Evolutionary conservation across 2,888 invertebrate species (phyloP).

Genomic region (Drosophila anomalata): DNA sequence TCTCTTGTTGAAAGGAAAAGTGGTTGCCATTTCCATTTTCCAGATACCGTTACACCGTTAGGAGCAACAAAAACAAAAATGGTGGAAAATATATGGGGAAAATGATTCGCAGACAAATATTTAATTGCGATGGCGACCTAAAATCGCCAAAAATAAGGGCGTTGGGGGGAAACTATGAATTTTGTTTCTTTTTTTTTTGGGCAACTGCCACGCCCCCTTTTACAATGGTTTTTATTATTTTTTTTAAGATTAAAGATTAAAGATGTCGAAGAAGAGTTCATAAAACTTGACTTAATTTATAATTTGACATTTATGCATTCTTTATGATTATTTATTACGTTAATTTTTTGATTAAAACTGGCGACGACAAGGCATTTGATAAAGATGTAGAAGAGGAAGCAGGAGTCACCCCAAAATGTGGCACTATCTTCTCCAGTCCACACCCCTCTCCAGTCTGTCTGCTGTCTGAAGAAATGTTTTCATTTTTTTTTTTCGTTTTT

Average conservation of each 20-base stretch:
- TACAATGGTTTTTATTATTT: background rate
- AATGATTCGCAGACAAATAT: conserved; percentile 47
- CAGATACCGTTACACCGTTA: conserved; percentile 19
- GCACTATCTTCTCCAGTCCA: background rate
- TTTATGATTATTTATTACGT: conserved; percentile 68
- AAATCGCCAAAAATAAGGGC: conserved; percentile 12
- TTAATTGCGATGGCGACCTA: conserved; percentile 63
- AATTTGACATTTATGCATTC: conserved; percentile 70
- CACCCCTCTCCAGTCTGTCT: background rate
- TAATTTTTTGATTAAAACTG: conserved; percentile 65
- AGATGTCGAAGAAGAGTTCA: conserved; percentile 26
- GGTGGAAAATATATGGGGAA: conserved; percentile 14
- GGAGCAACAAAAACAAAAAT: conserved; percentile 19
- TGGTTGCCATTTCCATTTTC: conserved; percentile 15
- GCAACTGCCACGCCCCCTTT: background rate
- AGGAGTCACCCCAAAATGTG: conserved; percentile 4
- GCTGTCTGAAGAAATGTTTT: background rate
- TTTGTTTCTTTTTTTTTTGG: conserved; percentile 6
- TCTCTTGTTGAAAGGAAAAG: conserved; percentile 32
- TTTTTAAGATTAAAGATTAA: conserved; percentile 4
- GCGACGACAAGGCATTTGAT: conserved; percentile 27
- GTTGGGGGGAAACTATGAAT: conserved; percentile 11
- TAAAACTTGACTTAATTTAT: conserved; percentile 53
- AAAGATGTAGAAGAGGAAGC: background rate
- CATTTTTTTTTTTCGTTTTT: background rate